These are phyloP conservation scores for Cantharis flavilabris DNA, from an alignment of 2,888 invertebrate genomes.

Conservation along the genomic window DNA sequence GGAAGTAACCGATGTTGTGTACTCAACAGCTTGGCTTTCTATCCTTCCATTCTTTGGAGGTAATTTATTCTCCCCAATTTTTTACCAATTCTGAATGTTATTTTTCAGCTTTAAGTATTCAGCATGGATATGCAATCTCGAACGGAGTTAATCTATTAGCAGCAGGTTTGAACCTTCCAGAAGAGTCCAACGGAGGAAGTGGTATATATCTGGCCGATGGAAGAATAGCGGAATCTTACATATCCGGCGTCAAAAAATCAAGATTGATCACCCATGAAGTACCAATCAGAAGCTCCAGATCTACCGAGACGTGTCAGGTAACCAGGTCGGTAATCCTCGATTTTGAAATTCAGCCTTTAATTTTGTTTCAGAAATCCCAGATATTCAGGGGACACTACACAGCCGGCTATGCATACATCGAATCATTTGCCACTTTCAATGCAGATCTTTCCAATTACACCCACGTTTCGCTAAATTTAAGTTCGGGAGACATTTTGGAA, in stretches of 20 bases:
- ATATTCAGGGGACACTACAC: background rate
- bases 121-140: constrained; percentile 39
- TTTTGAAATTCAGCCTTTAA: background rate
- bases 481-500: constrained; percentile 15
- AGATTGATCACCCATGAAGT: constrained; percentile 30
- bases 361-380: background rate
- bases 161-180: constrained; percentile 33
- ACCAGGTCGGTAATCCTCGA: accelerated
- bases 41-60: constrained; percentile 70
- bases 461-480: constrained; percentile 20
- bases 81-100: background rate
- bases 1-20: constrained; percentile 64
- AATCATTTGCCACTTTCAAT: background rate
- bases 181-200: constrained; percentile 33
- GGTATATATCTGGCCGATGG: constrained; percentile 36
- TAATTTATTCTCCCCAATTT: background rate
- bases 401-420: background rate
- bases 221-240: constrained; percentile 28
- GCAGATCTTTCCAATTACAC: constrained; percentile 30
- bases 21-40: constrained; percentile 80
- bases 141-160: constrained; percentile 40
- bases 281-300: constrained; percentile 9
- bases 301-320: background rate
- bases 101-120: constrained; percentile 37
- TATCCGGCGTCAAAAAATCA: constrained; percentile 24